A percentile compares a stretch with the other conserved stretches of the same genome.
phyloP scores from a whole-genome alignment of 2,797 vertebrate genomes.

The Chloroceryle inda region DNA sequence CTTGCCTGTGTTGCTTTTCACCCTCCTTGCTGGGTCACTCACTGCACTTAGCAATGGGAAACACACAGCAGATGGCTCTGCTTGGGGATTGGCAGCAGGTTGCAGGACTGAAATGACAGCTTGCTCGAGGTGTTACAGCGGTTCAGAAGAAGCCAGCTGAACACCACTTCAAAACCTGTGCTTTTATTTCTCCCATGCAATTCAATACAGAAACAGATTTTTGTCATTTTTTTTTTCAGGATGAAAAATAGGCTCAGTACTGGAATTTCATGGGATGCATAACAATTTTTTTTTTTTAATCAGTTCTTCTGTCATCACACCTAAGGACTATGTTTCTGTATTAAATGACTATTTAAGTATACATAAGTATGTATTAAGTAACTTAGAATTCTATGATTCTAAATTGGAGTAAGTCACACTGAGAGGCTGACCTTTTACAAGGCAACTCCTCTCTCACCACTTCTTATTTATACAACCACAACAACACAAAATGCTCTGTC shows the following conservation, averaged over 20 bases:
- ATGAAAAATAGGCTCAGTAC: not conserved
- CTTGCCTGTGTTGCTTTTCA: not conserved
- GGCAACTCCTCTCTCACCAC: accelerated
- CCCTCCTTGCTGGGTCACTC: not conserved
- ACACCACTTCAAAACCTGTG: not conserved
- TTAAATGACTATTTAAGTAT: not conserved
- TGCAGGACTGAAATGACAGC: not conserved
- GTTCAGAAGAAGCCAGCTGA: not conserved
- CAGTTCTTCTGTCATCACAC: not conserved
- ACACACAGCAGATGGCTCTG: not conserved
- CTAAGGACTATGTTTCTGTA: not conserved
- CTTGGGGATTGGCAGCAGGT: not conserved
- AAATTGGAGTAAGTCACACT: not conserved
- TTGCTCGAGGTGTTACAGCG: not conserved
- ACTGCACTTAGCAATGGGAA: not conserved
- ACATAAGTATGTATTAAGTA: too few species aligned
- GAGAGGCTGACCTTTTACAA: not conserved
- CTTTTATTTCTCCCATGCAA: not conserved
- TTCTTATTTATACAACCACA: not conserved
- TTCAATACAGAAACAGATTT: not conserved
- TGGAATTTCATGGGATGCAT: not conserved
- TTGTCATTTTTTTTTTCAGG: not conserved
- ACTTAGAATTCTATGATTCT: too few species aligned
- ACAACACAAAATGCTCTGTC: not conserved
- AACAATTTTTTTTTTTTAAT: not conserved